phyloP scores from a whole-genome alignment of 2,113 vertebrate genomes.

The Colistium nudipinnis region DNA sequence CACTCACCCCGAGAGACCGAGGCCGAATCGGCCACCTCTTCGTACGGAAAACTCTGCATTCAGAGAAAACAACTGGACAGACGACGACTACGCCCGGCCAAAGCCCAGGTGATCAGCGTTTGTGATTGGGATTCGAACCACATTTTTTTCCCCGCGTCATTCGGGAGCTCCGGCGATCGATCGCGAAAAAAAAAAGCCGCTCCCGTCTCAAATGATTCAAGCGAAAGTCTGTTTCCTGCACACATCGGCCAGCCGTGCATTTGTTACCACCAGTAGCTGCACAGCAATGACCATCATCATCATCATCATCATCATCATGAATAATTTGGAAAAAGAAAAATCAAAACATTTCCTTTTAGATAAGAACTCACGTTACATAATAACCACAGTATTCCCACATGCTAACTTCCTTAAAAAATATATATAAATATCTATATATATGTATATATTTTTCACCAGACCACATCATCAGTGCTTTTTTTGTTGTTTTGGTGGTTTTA shows the following conservation, averaged over 20 bases:
- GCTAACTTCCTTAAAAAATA: not conserved
- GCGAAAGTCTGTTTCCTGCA: not conserved
- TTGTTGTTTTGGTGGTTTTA: conserved; percentile 29
- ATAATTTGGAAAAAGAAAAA: not conserved
- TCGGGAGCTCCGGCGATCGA: not conserved
- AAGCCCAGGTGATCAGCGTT: conserved; percentile 7
- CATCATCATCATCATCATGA: not conserved
- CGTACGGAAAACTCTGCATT: conserved; percentile 8
- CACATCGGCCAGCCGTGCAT: not conserved
- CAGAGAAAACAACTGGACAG: conserved; percentile 29
- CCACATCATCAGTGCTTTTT: conserved; percentile 1
- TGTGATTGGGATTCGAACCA: conserved; percentile 18
- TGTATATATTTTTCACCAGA: not conserved
- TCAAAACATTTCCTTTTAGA: not conserved
- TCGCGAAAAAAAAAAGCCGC: not conserved
- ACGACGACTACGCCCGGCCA: conserved; percentile 54
- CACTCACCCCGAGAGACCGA: not conserved
- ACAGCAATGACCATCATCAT: too few species aligned
- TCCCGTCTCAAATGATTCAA: conserved; percentile 26
- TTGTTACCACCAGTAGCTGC: too few species aligned
- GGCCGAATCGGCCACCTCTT: conserved; percentile 4
- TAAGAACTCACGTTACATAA: not conserved
- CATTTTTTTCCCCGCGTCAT: conserved; percentile 6
- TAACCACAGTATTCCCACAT: not conserved
- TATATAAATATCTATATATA: not conserved